Percentiles rank a stretch among this genome's conserved stretches.
phyloP scores from a whole-genome alignment of 1,140 invertebrate species.

The Delia radicum region DNA sequence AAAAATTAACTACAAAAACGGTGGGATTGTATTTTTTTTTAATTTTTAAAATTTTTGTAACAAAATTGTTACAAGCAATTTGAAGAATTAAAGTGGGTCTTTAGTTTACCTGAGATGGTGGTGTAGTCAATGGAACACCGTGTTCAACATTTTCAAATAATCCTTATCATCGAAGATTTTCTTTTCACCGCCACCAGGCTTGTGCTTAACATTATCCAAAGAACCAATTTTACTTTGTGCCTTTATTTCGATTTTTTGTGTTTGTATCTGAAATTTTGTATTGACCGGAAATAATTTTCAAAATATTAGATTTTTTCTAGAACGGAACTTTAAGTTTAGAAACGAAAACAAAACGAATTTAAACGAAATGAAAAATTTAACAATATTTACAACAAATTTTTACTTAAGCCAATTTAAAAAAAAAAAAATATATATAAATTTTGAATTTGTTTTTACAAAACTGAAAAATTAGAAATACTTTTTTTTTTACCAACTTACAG shows the following conservation, averaged over 20 bases:
- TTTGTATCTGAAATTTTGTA: slow-evolving; percentile 73
- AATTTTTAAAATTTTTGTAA: neutral
- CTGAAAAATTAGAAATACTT: neutral
- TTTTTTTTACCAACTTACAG: neutral
- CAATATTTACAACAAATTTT: neutral
- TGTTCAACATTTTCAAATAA: slow-evolving; percentile 71
- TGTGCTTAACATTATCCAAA: slow-evolving; percentile 90
- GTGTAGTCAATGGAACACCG: slow-evolving; percentile 54
- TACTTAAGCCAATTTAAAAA: too few relatives aligned
- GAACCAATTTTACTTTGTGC: slow-evolving; percentile 87
- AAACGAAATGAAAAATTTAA: neutral
- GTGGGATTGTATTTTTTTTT: neutral
- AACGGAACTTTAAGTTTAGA: neutral
- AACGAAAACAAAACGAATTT: neutral
- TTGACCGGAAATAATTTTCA: slow-evolving; percentile 8
- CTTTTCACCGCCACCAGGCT: slow-evolving; percentile 88
- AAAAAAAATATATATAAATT: neutral
- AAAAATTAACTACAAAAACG: too few relatives aligned
- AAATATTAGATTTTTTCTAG: neutral
- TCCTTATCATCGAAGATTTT: slow-evolving; percentile 94
- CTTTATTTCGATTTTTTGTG: slow-evolving; percentile 82
- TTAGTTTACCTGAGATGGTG: slow-evolving; percentile 53
- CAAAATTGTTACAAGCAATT: neutral
- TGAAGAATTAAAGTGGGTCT: neutral
- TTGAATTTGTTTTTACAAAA: neutral